A percentile compares a stretch with the other conserved stretches of the same genome.
phyloP scores from a whole-genome alignment of 2,113 vertebrate genomes.

The Hippoglossus stenolepis region DNA sequence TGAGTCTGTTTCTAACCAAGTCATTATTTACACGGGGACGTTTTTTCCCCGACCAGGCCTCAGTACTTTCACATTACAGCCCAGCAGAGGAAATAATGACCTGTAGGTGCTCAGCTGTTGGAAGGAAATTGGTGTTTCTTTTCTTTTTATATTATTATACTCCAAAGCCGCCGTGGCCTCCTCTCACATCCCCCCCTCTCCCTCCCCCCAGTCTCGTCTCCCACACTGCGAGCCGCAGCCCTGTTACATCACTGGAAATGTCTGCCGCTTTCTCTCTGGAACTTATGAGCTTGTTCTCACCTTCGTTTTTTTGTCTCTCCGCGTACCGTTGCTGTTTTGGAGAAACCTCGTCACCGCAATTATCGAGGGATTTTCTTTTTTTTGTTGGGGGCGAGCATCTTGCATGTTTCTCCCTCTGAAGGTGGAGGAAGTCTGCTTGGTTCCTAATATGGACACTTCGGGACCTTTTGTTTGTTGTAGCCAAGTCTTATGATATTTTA shows the following conservation, averaged over 20 bases:
- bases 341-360: slow-evolving; percentile 37
- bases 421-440: neutral
- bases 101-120: slow-evolving; percentile 84
- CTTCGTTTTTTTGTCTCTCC: slow-evolving; percentile 34
- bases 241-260: slow-evolving; percentile 84
- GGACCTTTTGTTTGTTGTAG: neutral
- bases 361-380: neutral
- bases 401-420: neutral
- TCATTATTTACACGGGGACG: slow-evolving; percentile 74
- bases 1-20: slow-evolving; percentile 60
- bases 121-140: slow-evolving; percentile 84
- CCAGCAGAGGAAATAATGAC: slow-evolving; percentile 83
- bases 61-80: slow-evolving; percentile 67
- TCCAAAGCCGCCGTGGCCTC: slow-evolving; percentile 64
- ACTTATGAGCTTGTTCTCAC: slow-evolving; percentile 39
- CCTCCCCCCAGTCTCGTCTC: slow-evolving; percentile 72
- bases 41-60: slow-evolving; percentile 47
- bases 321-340: slow-evolving; percentile 26
- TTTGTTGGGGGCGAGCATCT: no score
- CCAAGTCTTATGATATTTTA: neutral
- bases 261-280: slow-evolving; percentile 33
- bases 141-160: slow-evolving; percentile 79
- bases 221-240: slow-evolving; percentile 76
- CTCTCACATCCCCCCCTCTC: neutral
- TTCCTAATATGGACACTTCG: neutral